Conservation (phyloP, 1,140 invertebrate genomes). For the Aplysia californica region DNA sequence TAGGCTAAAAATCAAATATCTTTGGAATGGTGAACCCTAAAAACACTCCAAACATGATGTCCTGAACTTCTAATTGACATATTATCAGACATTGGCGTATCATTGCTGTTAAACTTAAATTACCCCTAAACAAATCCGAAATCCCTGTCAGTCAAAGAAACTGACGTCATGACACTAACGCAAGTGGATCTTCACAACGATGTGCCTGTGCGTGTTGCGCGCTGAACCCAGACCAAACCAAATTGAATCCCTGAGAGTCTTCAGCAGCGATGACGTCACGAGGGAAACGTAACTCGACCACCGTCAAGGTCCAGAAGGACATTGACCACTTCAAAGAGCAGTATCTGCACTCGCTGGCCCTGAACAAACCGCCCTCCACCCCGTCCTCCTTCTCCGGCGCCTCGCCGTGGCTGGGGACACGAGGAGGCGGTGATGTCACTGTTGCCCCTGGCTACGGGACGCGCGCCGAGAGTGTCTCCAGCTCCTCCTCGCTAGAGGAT, state of each 20-base stretch:
- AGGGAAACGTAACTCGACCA: constrained; percentile 1
- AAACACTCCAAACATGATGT: too few species aligned
- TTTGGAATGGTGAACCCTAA: too few species aligned
- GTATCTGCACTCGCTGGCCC: constrained; percentile 8
- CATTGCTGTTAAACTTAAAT: neutral
- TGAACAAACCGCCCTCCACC: neutral
- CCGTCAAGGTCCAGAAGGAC: neutral
- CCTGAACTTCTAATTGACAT: too few species aligned
- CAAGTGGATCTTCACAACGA: neutral
- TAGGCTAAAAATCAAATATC: too few species aligned
- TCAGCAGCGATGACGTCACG: neutral
- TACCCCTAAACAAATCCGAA: neutral
- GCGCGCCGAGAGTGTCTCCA: constrained; percentile 1
- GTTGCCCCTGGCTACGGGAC: neutral
- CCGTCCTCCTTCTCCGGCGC: neutral
- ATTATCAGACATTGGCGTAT: too few species aligned
- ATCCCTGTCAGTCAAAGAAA: neutral
- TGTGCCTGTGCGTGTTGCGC: neutral
- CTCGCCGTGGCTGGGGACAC: neutral
- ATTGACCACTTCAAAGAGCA: constrained; percentile 21
- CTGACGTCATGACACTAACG: neutral
- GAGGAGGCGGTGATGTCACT: neutral
- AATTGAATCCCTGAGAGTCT: neutral
- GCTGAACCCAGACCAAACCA: too few species aligned
- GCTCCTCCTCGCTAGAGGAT: neutral